phyloP scores from a whole-genome alignment of 2,888 invertebrate genomes.

The Xanthostigma xanthostigma region DNA sequence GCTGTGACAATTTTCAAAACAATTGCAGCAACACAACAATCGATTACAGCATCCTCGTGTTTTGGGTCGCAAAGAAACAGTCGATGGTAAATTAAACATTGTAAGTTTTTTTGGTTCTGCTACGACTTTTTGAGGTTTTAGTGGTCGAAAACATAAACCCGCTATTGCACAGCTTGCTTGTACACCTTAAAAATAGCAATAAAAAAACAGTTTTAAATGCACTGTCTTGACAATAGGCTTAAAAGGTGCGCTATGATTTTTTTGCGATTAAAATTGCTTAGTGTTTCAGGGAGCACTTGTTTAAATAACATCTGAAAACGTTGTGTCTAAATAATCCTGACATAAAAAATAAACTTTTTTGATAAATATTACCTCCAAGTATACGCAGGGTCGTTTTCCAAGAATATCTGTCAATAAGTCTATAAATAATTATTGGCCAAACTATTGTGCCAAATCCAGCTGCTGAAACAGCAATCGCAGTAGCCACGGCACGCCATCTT shows the following conservation, averaged over 20 bases:
- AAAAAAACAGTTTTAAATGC: too few relatives aligned
- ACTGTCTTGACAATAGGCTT: too few relatives aligned
- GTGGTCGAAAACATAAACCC: constrained; percentile 2
- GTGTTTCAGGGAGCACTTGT: too few relatives aligned
- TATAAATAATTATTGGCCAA: constrained; percentile 38
- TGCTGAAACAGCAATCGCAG: constrained; percentile 57
- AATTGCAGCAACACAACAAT: not conserved
- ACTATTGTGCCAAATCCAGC: constrained; percentile 51
- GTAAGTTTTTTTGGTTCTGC: not conserved
- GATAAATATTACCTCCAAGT: constrained; percentile 23
- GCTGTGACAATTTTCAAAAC: not conserved
- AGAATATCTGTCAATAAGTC: constrained; percentile 30
- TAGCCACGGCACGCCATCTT: constrained; percentile 54
- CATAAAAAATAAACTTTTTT: not conserved
- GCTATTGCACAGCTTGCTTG: constrained; percentile 18
- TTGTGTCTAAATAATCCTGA: too few relatives aligned
- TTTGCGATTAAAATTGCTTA: too few relatives aligned
- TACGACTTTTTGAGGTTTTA: not conserved
- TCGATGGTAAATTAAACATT: not conserved
- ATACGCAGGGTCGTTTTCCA: constrained; percentile 45
- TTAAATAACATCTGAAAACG: too few relatives aligned
- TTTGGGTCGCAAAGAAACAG: too few relatives aligned
- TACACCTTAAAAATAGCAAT: constrained; percentile 10
- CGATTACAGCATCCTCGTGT: too few relatives aligned
- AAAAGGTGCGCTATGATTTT: too few relatives aligned